A percentile compares a stretch with the other conserved stretches of the same genome.
These are phyloP conservation scores for Torymus aiolomorphi DNA, from an alignment of 2,888 invertebrate species.

Conservation along the genomic window DNA sequence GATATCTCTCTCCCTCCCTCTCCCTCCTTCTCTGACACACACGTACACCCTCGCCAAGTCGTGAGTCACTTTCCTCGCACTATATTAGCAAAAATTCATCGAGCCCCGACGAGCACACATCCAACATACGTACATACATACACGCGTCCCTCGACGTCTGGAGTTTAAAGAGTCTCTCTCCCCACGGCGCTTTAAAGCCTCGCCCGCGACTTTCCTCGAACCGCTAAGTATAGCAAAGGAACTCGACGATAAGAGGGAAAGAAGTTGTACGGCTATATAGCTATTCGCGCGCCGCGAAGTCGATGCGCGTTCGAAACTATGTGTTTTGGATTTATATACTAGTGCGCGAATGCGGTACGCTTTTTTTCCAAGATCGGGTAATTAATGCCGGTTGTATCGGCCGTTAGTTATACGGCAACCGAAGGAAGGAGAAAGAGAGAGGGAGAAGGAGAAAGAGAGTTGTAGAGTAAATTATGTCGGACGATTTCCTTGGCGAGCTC, in stretches of 20 bases:
- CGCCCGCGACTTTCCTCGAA: conserved; percentile 50
- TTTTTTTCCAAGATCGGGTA: too few species aligned
- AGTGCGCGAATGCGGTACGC: too few species aligned
- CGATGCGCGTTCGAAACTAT: too few species aligned
- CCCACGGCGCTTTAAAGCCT: conserved; percentile 20
- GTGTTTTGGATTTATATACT: too few species aligned
- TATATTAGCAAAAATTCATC: conserved; percentile 26
- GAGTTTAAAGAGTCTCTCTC: conserved; percentile 25
- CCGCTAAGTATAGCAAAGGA: conserved; percentile 46
- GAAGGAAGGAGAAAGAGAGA: too few species aligned
- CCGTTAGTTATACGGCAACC: too few species aligned
- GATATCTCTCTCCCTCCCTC: background rate
- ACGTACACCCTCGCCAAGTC: background rate
- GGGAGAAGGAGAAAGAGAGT: too few species aligned
- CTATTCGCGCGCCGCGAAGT: too few species aligned
- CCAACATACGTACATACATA: too few species aligned
- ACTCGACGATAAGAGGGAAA: too few species aligned
- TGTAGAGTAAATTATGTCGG: background rate
- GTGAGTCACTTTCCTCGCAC: conserved; percentile 15
- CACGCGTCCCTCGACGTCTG: background rate
- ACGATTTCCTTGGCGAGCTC: background rate
- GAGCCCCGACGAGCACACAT: background rate
- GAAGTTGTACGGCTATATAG: too few species aligned
- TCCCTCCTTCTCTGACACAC: background rate
- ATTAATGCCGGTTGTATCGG: too few species aligned